A percentile compares a stretch with the other conserved stretches of the same genome.
Conservation (phyloP, 2,113 vertebrate genomes). For the Callionymus lyra region DNA sequence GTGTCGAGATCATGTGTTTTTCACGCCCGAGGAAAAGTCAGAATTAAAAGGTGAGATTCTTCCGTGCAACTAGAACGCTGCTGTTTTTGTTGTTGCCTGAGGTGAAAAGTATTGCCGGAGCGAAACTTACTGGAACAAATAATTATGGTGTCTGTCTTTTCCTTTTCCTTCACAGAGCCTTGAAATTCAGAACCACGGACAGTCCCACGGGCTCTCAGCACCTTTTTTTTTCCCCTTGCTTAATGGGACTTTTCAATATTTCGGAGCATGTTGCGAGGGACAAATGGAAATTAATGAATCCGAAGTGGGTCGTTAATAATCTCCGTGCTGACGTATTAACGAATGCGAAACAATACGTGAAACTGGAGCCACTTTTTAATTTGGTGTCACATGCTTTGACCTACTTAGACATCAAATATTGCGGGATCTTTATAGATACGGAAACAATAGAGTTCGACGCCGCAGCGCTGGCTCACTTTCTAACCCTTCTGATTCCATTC, state of each 20-base stretch:
- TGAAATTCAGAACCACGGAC: neutral
- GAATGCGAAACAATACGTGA: slow-evolving; percentile 15
- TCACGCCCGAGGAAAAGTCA: slow-evolving; percentile 1
- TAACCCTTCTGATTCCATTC: slow-evolving; percentile 28
- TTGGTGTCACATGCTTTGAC: slow-evolving; percentile 27
- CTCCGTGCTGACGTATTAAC: slow-evolving; percentile 38
- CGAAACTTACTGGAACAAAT: slow-evolving; percentile 11
- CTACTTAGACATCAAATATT: slow-evolving; percentile 40
- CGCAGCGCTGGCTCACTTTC: slow-evolving; percentile 13
- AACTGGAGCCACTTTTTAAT: slow-evolving; percentile 26
- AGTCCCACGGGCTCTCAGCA: too few relatives aligned
- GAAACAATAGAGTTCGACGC: neutral
- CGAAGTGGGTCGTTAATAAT: slow-evolving; percentile 41
- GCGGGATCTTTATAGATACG: slow-evolving; percentile 19
- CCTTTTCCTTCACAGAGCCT: slow-evolving; percentile 9
- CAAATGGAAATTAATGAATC: slow-evolving; percentile 39
- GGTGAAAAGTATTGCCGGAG: neutral
- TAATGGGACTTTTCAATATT: too few relatives aligned
- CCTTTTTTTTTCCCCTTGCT: neutral
- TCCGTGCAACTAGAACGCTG: slow-evolving; percentile 13
- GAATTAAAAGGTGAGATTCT: slow-evolving; percentile 10
- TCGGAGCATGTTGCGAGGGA: slow-evolving; percentile 21
- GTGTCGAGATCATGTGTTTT: slow-evolving; percentile 1
- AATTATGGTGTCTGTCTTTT: slow-evolving; percentile 1
- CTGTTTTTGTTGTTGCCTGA: slow-evolving; percentile 13